phyloP scores from a whole-genome alignment of 2,888 invertebrate genomes.

The Himalopsyche anomala region DNA sequence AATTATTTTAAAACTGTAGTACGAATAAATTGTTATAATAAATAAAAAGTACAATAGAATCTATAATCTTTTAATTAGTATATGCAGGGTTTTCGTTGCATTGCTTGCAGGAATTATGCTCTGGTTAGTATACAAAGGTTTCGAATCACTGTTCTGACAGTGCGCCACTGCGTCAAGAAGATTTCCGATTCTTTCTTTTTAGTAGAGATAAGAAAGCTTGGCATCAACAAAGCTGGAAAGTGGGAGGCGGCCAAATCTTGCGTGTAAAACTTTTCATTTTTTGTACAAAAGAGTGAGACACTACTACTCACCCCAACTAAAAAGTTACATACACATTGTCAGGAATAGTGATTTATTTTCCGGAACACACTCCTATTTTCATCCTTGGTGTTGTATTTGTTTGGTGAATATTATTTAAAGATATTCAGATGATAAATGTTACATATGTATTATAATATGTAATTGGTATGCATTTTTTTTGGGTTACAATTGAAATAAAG shows the following conservation, averaged over 20 bases:
- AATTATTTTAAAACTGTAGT: no score
- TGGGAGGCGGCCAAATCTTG: constrained; percentile 45
- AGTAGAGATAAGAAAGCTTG: constrained; percentile 58
- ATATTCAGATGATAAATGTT: no score
- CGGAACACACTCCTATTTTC: not conserved
- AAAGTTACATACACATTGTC: constrained; percentile 43
- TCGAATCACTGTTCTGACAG: not conserved
- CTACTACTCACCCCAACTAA: constrained; percentile 21
- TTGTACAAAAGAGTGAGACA: constrained; percentile 28
- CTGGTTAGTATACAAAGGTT: no score
- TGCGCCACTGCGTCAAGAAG: constrained; percentile 17
- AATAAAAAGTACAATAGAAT: no score
- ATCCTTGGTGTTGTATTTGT: constrained; percentile 7
- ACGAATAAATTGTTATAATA: no score
- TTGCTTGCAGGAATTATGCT: no score
- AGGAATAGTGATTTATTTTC: constrained; percentile 37
- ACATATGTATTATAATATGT: no score
- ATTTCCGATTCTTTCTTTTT: constrained; percentile 44
- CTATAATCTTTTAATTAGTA: no score
- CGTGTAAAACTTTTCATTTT: constrained; percentile 43
- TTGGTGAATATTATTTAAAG: no score
- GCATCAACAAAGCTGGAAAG: constrained; percentile 48
- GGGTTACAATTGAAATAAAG: no score
- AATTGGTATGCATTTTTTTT: no score
- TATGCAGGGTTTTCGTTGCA: no score